Conservation (phyloP, 2,113 vertebrate species). For the Corapipo altera region DNA sequence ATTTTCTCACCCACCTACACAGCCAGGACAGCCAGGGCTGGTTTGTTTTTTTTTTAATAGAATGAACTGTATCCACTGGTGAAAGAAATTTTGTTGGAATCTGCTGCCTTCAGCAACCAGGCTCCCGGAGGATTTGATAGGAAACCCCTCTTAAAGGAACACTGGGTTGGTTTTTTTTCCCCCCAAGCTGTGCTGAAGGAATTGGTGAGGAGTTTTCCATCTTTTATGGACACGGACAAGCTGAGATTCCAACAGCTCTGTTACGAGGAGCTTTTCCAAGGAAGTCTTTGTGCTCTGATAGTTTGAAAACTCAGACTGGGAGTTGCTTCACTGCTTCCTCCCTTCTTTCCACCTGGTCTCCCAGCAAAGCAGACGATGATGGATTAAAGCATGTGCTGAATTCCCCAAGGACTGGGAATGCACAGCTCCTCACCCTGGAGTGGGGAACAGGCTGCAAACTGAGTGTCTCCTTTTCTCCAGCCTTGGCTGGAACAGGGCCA, state of each 20-base stretch:
- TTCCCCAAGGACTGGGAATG: background rate
- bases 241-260: background rate
- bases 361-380: background rate
- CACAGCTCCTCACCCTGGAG: background rate
- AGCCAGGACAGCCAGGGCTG: constrained; percentile 18
- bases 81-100: constrained; percentile 58
- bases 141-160: constrained; percentile 35
- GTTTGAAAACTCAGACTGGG: background rate
- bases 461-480: background rate
- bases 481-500: background rate
- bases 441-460: background rate
- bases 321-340: background rate
- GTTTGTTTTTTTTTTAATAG: background rate
- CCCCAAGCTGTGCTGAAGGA: background rate
- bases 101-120: constrained; percentile 59
- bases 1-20: constrained; percentile 72
- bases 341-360: background rate
- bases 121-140: constrained; percentile 11
- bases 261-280: background rate
- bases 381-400: background rate
- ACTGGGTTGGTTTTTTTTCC: background rate
- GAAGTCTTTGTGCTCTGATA: background rate
- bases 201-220: background rate
- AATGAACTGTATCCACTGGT: constrained; percentile 19
- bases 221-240: background rate